Percentiles rank a stretch among this genome's conserved stretches.
Conservation (phyloP, 2,888 invertebrate species). For the Dicyrtomina minuta region DNA sequence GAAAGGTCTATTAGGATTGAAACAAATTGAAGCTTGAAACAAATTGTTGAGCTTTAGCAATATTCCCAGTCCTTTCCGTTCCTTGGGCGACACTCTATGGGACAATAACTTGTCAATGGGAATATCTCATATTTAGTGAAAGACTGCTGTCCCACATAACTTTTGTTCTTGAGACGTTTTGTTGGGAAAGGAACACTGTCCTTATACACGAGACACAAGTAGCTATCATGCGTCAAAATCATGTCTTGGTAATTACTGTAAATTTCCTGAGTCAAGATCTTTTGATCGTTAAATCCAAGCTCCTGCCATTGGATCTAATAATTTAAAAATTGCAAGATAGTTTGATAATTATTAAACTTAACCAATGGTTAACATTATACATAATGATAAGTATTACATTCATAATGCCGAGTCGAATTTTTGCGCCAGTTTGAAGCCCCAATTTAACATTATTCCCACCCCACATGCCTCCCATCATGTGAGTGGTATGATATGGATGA, state of each 20-base stretch:
- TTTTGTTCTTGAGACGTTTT: neutral
- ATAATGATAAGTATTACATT: no score
- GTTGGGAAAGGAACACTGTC: constrained; percentile 6
- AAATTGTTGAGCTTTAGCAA: no score
- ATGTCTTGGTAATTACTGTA: neutral
- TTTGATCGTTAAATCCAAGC: constrained; percentile 18
- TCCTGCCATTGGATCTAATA: no score
- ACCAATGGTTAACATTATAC: no score
- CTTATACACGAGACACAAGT: neutral
- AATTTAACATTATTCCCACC: constrained; percentile 15
- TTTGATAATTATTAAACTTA: no score
- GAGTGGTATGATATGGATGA: neutral
- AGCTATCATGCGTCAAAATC: constrained; percentile 3
- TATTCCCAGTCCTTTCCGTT: constrained; percentile 6
- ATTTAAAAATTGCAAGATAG: no score
- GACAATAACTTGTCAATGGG: neutral
- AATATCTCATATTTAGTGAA: no score
- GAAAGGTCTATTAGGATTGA: no score
- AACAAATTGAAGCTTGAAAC: no score
- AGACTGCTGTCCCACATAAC: neutral
- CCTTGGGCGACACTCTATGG: neutral
- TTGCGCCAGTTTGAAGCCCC: neutral
- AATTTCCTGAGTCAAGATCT: neutral
- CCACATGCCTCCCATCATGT: constrained; percentile 53
- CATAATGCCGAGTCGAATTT: neutral